Percentiles rank a stretch among this genome's conserved stretches.
Conservation (phyloP, 1,140 invertebrate species). For the Metopolophium dirhodum region DNA sequence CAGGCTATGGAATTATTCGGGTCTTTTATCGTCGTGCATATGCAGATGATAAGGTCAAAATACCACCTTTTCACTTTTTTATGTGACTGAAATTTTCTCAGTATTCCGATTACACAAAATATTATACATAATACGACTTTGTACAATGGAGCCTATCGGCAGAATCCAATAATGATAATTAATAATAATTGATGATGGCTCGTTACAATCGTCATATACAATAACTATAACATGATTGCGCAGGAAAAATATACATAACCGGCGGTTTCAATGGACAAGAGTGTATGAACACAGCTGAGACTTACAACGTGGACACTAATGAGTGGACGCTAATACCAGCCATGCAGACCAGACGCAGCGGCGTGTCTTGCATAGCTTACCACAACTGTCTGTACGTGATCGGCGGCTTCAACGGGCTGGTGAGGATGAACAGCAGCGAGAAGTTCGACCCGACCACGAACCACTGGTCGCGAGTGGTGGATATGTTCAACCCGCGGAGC, state of each 20-base stretch:
- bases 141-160: too few relatives aligned
- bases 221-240: too few relatives aligned
- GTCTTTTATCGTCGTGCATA: too few relatives aligned
- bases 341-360: slow-evolving; percentile 70
- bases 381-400: slow-evolving; percentile 66
- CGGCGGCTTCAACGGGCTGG: slow-evolving; percentile 71
- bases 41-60: too few relatives aligned
- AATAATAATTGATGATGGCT: too few relatives aligned
- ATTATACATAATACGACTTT: too few relatives aligned
- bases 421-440: slow-evolving; percentile 67
- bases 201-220: too few relatives aligned
- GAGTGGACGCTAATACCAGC: slow-evolving; percentile 82
- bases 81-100: too few relatives aligned
- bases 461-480: slow-evolving; percentile 69
- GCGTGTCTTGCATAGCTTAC: slow-evolving; percentile 69
- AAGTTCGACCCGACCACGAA: slow-evolving; percentile 69
- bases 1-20: too few relatives aligned
- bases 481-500: slow-evolving; percentile 74
- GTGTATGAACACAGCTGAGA: slow-evolving; percentile 84
- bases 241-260: slow-evolving; percentile 80
- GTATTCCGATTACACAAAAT: too few relatives aligned
- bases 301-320: slow-evolving; percentile 82
- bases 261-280: slow-evolving; percentile 91
- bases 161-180: too few relatives aligned
- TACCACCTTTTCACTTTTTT: too few relatives aligned